Percentiles rank a stretch among this genome's conserved stretches.
These are phyloP conservation scores for Artemia franciscana DNA, from an alignment of 1,140 invertebrate species.

Conservation along the genomic window DNA sequence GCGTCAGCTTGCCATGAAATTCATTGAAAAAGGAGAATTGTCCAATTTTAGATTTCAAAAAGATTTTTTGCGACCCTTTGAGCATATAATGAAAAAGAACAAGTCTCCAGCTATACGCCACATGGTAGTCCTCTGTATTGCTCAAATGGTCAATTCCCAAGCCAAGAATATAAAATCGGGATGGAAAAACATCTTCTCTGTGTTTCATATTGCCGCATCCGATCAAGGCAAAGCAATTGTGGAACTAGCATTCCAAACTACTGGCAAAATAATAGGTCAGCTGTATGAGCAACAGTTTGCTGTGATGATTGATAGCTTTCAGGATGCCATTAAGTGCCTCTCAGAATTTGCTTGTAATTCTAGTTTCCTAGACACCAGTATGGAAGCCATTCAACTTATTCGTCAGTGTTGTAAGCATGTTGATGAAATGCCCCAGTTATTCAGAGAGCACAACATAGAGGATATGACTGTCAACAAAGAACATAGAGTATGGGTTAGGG, in stretches of 20 bases:
- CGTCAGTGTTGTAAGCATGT: constrained; percentile 86
- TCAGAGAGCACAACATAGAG: constrained; percentile 46
- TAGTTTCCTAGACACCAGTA: constrained; percentile 86
- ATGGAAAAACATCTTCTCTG: constrained; percentile 99
- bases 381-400: constrained; percentile 95
- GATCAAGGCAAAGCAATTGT: constrained; percentile 89
- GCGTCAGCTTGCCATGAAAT: constrained; percentile 92
- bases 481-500: constrained; percentile 75
- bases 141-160: constrained; percentile 96
- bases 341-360: constrained; percentile 98
- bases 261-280: constrained; percentile 71
- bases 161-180: constrained; percentile 90
- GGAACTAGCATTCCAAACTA: constrained; percentile 89
- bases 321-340: constrained; percentile 97
- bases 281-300: constrained; percentile 82
- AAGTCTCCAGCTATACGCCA: constrained; percentile 74
- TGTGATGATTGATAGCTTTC: constrained; percentile 94
- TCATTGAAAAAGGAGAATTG: constrained; percentile 98
- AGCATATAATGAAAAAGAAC: constrained; percentile 97
- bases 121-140: constrained; percentile 94
- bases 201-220: constrained; percentile 90
- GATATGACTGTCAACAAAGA: constrained; percentile 29
- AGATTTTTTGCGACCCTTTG: constrained; percentile 94
- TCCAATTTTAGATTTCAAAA: constrained; percentile 99
- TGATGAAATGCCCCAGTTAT: constrained; percentile 56